Evolutionary conservation across 1,140 invertebrate species (phyloP), one percentile per base, ranked within the genome.

Genomic region (Ptiloglossa arizonensis): DNA sequence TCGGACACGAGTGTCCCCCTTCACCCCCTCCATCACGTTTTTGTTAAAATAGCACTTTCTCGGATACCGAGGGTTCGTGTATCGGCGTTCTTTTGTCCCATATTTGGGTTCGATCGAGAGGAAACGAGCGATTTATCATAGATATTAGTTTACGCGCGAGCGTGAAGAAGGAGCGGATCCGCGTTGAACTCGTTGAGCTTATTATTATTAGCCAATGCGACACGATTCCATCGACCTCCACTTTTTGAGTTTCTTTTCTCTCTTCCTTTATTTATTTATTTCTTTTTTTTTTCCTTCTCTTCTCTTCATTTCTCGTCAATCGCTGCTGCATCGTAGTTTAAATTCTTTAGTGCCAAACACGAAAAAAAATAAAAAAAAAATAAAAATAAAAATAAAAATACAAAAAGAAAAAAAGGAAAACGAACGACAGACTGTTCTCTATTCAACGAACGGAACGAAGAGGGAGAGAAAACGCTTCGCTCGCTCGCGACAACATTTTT

Each of bases 261-360:
- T 41, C 22, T 41, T 41, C 0, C 3, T 44, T 60, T 22, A 22
- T n/a, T 46, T 9, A 27, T 60, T 38, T 38, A 38, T n/a, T n/a
- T 38, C n/a, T 60, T 62, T 62, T 62, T 35, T 35, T 22, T 41
- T 38, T 41, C 9, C 0, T 6, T 44, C 38, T 22, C 9, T n/a
- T 46, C 27, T 9, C 24, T 60, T 38, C 35, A 38, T n/a, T n/a
- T 38, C n/a, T 60, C 11, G n/a, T 71, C 6, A 0, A 50, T 38
- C 46, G 17, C 32, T 69, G 60, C 29, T 72, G 60, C 29, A 41
- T 44, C 27, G 80, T 57, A 77, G 83, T 85, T 82, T 57, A 84
- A 84, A 89, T 88, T 88, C 84, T 88, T 89, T 89, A 88, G 88
- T 89, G 88, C 88, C 88, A 88, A 89, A 89, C 79, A 69, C 78